A percentile compares a stretch with the other conserved stretches of the same genome.
phyloP scores from a whole-genome alignment of 2,113 vertebrate genomes.

The Leucoraja erinaceus region DNA sequence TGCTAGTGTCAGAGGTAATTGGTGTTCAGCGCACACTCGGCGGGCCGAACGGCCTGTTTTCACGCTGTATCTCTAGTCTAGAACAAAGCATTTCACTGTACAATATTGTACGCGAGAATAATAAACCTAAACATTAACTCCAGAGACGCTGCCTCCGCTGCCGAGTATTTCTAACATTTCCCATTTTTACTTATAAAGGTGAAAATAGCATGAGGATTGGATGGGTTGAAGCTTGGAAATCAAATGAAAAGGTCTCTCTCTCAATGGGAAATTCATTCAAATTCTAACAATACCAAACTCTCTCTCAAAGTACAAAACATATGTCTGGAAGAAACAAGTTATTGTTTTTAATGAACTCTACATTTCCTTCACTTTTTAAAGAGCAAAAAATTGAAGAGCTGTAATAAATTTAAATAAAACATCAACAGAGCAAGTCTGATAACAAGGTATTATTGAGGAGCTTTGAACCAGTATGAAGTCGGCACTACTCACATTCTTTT shows the following conservation, averaged over 20 bases:
- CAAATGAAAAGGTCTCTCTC: background rate
- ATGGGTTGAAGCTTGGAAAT: background rate
- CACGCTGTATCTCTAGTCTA: no score
- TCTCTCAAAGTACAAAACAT: background rate
- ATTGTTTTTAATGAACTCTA: background rate
- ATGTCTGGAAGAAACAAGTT: background rate
- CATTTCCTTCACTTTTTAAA: no score
- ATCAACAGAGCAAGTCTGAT: background rate
- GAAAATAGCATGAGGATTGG: background rate
- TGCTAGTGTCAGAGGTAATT: no score
- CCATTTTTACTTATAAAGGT: no score
- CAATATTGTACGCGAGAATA: no score
- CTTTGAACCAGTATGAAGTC: background rate
- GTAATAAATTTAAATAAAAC: background rate
- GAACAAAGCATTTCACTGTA: no score
- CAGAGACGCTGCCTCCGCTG: no score
- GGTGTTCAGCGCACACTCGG: no score
- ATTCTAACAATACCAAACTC: background rate
- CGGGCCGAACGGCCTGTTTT: no score
- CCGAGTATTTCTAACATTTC: no score
- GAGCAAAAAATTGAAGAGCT: background rate
- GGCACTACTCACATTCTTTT: slow-evolving; percentile 30
- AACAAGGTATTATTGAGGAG: background rate
- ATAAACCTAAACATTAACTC: no score
- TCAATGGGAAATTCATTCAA: background rate